Percentiles rank a stretch among this genome's conserved stretches.
phyloP scores from a whole-genome alignment of 2,113 vertebrate genomes.

The Anthoscopus minutus region DNA sequence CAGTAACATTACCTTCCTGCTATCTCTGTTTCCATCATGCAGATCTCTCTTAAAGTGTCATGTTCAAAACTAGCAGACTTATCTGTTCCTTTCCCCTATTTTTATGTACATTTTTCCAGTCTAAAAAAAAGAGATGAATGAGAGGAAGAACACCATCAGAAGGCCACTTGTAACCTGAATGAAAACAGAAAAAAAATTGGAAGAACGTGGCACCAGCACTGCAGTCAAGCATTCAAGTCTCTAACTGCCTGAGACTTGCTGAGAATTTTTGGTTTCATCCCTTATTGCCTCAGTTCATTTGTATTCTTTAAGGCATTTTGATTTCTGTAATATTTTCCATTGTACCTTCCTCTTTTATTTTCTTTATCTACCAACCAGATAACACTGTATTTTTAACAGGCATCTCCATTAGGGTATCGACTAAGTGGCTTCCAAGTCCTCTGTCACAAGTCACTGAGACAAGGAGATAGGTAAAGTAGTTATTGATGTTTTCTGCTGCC shows the following conservation, averaged over 20 bases:
- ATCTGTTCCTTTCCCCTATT: background rate
- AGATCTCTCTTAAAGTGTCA: background rate
- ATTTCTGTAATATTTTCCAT: background rate
- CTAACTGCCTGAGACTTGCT: background rate
- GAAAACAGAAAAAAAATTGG: background rate
- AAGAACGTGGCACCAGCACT: background rate
- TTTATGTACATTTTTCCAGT: background rate
- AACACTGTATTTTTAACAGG: conserved; percentile 29
- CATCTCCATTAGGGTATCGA: conserved; percentile 37
- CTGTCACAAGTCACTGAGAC: conserved; percentile 22
- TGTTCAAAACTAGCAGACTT: background rate
- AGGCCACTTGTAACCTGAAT: background rate
- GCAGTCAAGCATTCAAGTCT: background rate
- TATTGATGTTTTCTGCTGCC: conserved; percentile 31
- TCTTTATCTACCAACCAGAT: conserved; percentile 28
- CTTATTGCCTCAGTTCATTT: background rate
- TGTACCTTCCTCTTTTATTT: background rate
- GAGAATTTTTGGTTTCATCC: background rate
- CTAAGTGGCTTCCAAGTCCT: conserved; percentile 1
- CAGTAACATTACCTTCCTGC: background rate
- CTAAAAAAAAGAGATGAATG: background rate
- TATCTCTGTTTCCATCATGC: background rate
- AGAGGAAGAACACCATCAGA: background rate
- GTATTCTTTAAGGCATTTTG: background rate
- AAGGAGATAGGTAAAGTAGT: conserved; percentile 6